A percentile compares a stretch with the other conserved stretches of the same genome.
phyloP scores from a whole-genome alignment of 1,140 invertebrate species.

The Pentalonia nigronervosa region DNA sequence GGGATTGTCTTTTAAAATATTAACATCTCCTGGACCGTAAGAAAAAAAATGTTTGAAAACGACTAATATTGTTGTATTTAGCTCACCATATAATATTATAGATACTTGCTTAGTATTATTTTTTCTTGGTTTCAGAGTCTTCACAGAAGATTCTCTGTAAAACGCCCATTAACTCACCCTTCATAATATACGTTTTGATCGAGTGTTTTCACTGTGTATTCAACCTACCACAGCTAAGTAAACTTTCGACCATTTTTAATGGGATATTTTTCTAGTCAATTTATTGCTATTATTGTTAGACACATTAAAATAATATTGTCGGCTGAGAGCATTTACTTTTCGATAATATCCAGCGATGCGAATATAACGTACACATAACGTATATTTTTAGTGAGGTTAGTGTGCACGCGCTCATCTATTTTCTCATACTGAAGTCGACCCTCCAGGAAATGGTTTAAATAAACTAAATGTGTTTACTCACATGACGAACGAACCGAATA shows the following conservation, averaged over 20 bases:
- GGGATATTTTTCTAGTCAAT: neutral
- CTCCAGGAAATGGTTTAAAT: neutral
- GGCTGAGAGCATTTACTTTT: neutral
- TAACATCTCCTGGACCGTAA: no score
- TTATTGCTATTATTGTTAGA: neutral
- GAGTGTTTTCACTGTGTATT: neutral
- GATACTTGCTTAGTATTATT: neutral
- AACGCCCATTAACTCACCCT: neutral
- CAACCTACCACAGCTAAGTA: neutral
- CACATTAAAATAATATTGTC: neutral
- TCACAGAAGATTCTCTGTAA: neutral
- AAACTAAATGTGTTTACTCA: neutral
- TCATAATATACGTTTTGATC: neutral
- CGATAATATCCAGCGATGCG: neutral
- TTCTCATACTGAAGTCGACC: neutral
- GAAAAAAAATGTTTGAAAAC: no score
- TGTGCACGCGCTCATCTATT: neutral
- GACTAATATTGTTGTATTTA: neutral
- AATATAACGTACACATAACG: neutral
- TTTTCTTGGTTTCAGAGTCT: neutral
- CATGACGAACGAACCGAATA: neutral
- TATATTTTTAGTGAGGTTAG: neutral
- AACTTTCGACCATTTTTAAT: neutral
- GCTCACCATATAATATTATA: neutral
- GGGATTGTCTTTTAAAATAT: no score